Evolutionary conservation across 1,140 invertebrate genomes (phyloP).

Genomic region (Berghia stephanieae): DNA sequence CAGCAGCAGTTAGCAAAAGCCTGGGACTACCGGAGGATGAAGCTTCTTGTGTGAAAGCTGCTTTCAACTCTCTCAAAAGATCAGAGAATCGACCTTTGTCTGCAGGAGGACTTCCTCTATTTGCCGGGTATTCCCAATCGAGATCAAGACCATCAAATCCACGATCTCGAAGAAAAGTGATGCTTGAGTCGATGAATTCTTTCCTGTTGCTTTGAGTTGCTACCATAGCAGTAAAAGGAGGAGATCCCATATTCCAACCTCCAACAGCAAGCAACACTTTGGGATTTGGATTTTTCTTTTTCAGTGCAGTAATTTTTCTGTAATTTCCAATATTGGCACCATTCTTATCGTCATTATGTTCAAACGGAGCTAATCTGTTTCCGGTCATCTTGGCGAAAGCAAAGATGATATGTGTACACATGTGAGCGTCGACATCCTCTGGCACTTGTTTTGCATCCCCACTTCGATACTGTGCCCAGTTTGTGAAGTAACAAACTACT

Average conservation of each 20-base stretch:
- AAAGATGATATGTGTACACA: conserved; percentile 94
- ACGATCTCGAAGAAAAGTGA: conserved; percentile 89
- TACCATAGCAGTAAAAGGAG: conserved; percentile 69
- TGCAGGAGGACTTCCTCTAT: conserved; percentile 88
- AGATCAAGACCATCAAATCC: conserved; percentile 96
- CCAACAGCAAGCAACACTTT: conserved; percentile 94
- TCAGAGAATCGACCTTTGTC: conserved; percentile 90
- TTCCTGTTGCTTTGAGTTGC: conserved; percentile 38
- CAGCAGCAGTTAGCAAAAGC: conserved; percentile 89
- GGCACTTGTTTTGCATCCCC: conserved; percentile 79
- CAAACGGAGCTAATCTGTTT: conserved; percentile 45
- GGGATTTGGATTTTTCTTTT: conserved; percentile 92
- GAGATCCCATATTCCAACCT: conserved; percentile 95
- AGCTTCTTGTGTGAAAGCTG: conserved; percentile 54
- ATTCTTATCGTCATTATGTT: conserved; percentile 54
- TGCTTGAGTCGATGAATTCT: conserved; percentile 65
- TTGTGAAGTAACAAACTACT: conserved; percentile 54
- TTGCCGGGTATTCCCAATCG: conserved; percentile 96
- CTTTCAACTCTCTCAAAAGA: conserved; percentile 74
- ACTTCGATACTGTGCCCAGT: conserved; percentile 61
- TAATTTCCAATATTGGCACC: background rate
- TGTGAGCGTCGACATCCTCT: conserved; percentile 82
- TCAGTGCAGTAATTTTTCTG: conserved; percentile 62
- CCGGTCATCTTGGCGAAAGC: conserved; percentile 79
- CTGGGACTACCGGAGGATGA: conserved; percentile 80